Evolutionary conservation across 2,113 vertebrate species (phyloP).

Genomic region (Oncorhynchus tshawytscha): DNA sequence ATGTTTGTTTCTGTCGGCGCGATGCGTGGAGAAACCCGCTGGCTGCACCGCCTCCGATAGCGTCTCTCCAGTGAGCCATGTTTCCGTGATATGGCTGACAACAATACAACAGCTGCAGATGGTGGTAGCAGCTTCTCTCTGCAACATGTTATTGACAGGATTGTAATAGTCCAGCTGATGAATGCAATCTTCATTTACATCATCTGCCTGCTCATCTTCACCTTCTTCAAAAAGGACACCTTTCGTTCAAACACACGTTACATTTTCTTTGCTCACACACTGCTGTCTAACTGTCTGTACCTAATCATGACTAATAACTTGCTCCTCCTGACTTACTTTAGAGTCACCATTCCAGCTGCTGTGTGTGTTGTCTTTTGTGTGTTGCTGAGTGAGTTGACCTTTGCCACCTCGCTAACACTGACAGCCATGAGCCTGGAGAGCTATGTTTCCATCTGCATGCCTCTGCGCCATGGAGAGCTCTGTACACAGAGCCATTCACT

Average conservation of each 20-base stretch:
- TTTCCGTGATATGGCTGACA: slow-evolving; percentile 10
- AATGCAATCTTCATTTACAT: slow-evolving; percentile 38
- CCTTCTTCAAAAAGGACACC: slow-evolving; percentile 44
- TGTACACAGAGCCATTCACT: not conserved
- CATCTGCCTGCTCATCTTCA: slow-evolving; percentile 33
- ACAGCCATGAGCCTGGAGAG: slow-evolving; percentile 60
- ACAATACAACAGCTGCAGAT: not conserved
- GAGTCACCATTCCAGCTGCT: not conserved
- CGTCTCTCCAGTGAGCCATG: too few species aligned
- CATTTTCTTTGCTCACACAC: slow-evolving; percentile 50
- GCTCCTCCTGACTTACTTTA: not conserved
- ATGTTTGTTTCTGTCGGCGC: too few species aligned
- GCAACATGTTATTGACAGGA: fast-evolving
- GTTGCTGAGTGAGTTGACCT: too few species aligned
- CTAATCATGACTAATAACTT: slow-evolving; percentile 30
- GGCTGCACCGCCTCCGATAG: too few species aligned
- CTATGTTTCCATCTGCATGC: slow-evolving; percentile 62
- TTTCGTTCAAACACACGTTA: slow-evolving; percentile 54
- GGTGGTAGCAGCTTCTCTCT: not conserved
- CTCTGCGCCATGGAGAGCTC: slow-evolving; percentile 46
- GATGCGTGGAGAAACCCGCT: too few species aligned
- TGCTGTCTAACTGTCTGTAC: slow-evolving; percentile 41
- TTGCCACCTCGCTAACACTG: slow-evolving; percentile 43
- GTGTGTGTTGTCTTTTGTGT: slow-evolving; percentile 20
- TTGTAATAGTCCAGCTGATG: slow-evolving; percentile 38